A percentile compares a stretch with the other conserved stretches of the same genome.
Evolutionary conservation across 2,888 invertebrate genomes (phyloP).

Genomic region (Leptopilina drosophilae): DNA sequence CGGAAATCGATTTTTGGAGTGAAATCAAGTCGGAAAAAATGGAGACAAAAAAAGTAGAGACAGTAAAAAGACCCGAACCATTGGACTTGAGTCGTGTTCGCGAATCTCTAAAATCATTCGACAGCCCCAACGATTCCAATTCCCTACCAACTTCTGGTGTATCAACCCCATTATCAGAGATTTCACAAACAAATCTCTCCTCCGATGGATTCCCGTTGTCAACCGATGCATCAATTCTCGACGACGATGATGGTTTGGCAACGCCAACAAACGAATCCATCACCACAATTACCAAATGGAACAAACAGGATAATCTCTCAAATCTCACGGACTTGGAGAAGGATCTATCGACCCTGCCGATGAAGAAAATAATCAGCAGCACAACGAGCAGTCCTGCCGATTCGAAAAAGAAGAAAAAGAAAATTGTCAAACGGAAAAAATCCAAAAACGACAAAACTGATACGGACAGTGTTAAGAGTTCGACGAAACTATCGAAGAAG

Average conservation of each 20-base stretch:
- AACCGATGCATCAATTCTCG: conserved; percentile 40
- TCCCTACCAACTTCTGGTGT: conserved; percentile 10
- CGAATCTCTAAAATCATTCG: not conserved
- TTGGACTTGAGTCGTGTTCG: conserved; percentile 17
- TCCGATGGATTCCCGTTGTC: conserved; percentile 1
- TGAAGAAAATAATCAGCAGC: conserved; percentile 49
- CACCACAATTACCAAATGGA: conserved; percentile 69
- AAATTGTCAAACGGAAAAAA: conserved; percentile 68
- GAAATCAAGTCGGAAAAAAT: conserved; percentile 67
- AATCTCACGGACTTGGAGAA: conserved; percentile 63
- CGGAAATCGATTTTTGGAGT: conserved; percentile 74
- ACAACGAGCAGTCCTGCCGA: conserved; percentile 61
- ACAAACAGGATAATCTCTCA: conserved; percentile 67
- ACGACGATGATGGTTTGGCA: conserved; percentile 60
- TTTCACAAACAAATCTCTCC: conserved; percentile 12
- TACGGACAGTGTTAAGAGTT: conserved; percentile 63
- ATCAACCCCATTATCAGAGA: conserved; percentile 47
- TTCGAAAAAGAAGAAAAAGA: conserved; percentile 66
- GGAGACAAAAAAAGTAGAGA: not conserved
- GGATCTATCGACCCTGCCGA: conserved; percentile 50
- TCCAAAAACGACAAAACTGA: conserved; percentile 60
- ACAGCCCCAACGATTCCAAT: not conserved
- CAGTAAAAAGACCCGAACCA: not conserved
- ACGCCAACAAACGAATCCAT: conserved; percentile 69
- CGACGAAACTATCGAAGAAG: conserved; percentile 53